These are phyloP conservation scores for Dicaeum eximium DNA, from an alignment of 2,113 vertebrate genomes.

Conservation along the genomic window DNA sequence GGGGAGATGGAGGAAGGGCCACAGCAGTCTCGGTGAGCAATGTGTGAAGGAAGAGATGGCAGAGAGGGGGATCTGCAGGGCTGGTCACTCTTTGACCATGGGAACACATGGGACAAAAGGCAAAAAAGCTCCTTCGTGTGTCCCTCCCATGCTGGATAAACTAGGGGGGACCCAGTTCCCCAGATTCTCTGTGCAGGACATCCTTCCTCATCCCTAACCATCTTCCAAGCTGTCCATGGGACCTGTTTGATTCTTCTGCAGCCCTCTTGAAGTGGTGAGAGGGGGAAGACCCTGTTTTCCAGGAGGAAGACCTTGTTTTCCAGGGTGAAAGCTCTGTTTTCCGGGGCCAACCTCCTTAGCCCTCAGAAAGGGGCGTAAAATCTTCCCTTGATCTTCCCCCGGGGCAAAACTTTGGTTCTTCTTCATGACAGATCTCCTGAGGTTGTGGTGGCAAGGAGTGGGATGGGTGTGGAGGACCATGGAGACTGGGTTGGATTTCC, in stretches of 20 bases:
- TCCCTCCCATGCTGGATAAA: not conserved
- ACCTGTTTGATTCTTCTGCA: not conserved
- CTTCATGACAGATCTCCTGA: not conserved
- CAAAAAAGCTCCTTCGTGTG: not conserved
- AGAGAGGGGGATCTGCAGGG: not conserved
- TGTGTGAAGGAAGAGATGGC: not conserved
- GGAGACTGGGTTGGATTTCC: not conserved
- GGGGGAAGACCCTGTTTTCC: not conserved
- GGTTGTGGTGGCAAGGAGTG: not conserved
- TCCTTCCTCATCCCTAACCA: not conserved
- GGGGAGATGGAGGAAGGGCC: not conserved
- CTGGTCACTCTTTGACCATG: not conserved
- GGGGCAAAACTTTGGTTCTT: not conserved
- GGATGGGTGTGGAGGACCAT: not conserved
- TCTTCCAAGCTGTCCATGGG: not conserved
- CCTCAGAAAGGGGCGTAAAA: fast-evolving
- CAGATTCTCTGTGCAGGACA: not conserved
- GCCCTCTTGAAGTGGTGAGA: not conserved
- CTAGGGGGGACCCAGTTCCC: fast-evolving
- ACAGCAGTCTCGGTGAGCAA: fast-evolving
- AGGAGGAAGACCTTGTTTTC: not conserved
- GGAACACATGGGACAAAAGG: not conserved
- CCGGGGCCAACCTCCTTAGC: not conserved
- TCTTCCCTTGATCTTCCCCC: not conserved
- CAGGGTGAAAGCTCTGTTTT: not conserved